phyloP scores from a whole-genome alignment of 2,888 invertebrate genomes.

The Diaphora mendica region DNA sequence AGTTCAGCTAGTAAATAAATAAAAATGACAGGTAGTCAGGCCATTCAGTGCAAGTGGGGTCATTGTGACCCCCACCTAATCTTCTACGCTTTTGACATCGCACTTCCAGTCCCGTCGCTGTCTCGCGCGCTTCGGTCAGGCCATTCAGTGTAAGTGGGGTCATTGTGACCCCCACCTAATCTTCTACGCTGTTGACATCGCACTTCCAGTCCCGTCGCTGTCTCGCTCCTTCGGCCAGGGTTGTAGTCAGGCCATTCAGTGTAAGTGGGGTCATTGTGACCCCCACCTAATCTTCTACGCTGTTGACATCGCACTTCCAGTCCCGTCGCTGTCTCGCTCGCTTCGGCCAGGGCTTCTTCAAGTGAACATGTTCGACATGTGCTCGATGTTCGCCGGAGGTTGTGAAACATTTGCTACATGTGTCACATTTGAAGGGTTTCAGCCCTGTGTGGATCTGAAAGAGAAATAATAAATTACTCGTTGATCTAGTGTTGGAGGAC shows the following conservation, averaged over 20 bases:
- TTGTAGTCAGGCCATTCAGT: too few species aligned
- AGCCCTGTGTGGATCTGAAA: slow-evolving; percentile 76
- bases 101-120: slow-evolving; percentile 41
- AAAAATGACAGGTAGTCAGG: background rate
- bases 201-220: slow-evolving; percentile 41
- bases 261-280: background rate
- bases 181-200: slow-evolving; percentile 26
- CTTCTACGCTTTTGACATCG: slow-evolving; percentile 26
- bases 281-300: slow-evolving; percentile 32
- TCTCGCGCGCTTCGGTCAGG: slow-evolving; percentile 73
- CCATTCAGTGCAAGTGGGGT: background rate
- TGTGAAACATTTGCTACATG: slow-evolving; percentile 75
- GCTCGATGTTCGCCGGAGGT: slow-evolving; percentile 76
- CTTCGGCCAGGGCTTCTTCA: slow-evolving; percentile 82
- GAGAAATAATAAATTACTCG: background rate
- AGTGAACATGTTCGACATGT: slow-evolving; percentile 76
- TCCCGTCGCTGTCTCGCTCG: slow-evolving; percentile 49
- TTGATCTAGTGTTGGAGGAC: too few species aligned
- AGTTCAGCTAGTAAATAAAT: background rate
- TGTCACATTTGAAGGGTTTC: slow-evolving; percentile 71
- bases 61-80: slow-evolving; percentile 19
- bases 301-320: slow-evolving; percentile 36
- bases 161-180: slow-evolving; percentile 19
- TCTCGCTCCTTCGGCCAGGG: slow-evolving; percentile 75
- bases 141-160: background rate